Conservation (phyloP, 2,888 invertebrate genomes). For the Mythimna pallens region DNA sequence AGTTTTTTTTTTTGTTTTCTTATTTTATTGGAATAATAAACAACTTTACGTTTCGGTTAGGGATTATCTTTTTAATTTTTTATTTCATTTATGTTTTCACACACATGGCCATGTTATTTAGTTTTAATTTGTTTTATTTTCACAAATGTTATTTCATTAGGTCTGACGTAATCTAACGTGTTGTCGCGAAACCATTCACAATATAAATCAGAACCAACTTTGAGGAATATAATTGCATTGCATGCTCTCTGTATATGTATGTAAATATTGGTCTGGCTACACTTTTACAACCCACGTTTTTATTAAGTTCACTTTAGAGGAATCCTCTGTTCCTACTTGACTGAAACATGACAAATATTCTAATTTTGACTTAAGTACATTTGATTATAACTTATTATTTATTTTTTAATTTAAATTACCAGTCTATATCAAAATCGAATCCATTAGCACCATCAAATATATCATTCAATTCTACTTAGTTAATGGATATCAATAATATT, state of each 20-base stretch:
- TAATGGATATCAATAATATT: slow-evolving; percentile 52
- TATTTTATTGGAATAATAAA: not conserved
- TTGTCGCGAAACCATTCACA: slow-evolving; percentile 9
- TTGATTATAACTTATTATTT: not conserved
- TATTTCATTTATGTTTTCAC: slow-evolving; percentile 58
- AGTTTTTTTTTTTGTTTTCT: not conserved
- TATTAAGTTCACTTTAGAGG: not conserved
- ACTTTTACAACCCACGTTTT: slow-evolving; percentile 22
- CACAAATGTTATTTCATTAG: not conserved
- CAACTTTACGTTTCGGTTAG: slow-evolving; percentile 1
- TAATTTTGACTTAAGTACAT: not conserved
- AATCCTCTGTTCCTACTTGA: slow-evolving; percentile 1
- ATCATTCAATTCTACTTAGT: slow-evolving; percentile 9
- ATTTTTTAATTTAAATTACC: not conserved
- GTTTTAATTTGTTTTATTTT: slow-evolving; percentile 54
- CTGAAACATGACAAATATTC: not conserved
- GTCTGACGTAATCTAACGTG: not conserved
- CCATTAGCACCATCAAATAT: slow-evolving; percentile 26
- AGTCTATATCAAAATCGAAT: not conserved
- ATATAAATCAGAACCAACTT: slow-evolving; percentile 79
- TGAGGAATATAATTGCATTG: slow-evolving; percentile 80
- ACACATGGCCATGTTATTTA: slow-evolving; percentile 73
- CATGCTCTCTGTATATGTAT: slow-evolving; percentile 72
- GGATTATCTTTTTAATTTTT: slow-evolving; percentile 20
- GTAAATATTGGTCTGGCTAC: slow-evolving; percentile 55